A percentile compares a stretch with the other conserved stretches of the same genome.
Evolutionary conservation across 2,888 invertebrate genomes (phyloP).

Genomic region (Ypsolopha sequella): DNA sequence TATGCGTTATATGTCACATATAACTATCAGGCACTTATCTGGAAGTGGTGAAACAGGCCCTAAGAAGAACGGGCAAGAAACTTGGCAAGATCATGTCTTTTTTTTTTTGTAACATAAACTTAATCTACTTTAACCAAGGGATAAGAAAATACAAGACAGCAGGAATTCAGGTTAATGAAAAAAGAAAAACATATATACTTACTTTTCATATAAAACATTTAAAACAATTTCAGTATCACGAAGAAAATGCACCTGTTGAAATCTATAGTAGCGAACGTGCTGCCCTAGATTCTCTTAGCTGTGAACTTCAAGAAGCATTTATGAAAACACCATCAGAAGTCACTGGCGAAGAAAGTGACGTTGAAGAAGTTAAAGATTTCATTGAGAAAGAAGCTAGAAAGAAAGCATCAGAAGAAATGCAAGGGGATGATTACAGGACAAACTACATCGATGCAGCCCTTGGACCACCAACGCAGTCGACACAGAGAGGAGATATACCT

Average conservation of each 20-base stretch:
- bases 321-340: conserved; percentile 34
- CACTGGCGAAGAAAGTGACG: conserved; percentile 36
- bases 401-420: conserved; percentile 50
- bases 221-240: conserved; percentile 61
- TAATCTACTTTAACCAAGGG: too few species aligned
- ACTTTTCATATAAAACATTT: not conserved
- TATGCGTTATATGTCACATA: too few species aligned
- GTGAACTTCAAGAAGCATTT: conserved; percentile 32
- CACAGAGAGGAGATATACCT: conserved; percentile 53
- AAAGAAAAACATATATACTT: too few species aligned
- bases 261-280: conserved; percentile 60
- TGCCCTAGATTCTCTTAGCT: conserved; percentile 62
- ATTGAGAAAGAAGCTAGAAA: conserved; percentile 38
- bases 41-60: too few species aligned
- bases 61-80: too few species aligned
- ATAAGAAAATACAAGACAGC: too few species aligned
- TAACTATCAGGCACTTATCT: too few species aligned
- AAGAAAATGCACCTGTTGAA: conserved; percentile 70
- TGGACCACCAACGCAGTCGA: conserved; percentile 24
- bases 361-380: conserved; percentile 49
- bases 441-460: conserved; percentile 41
- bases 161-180: too few species aligned
- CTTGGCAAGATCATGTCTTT: too few species aligned
- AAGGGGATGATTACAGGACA: conserved; percentile 50
- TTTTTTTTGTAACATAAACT: too few species aligned